A percentile compares a stretch with the other conserved stretches of the same genome.
phyloP scores from a whole-genome alignment of 2,797 vertebrate genomes.

The Betta splendens region DNA sequence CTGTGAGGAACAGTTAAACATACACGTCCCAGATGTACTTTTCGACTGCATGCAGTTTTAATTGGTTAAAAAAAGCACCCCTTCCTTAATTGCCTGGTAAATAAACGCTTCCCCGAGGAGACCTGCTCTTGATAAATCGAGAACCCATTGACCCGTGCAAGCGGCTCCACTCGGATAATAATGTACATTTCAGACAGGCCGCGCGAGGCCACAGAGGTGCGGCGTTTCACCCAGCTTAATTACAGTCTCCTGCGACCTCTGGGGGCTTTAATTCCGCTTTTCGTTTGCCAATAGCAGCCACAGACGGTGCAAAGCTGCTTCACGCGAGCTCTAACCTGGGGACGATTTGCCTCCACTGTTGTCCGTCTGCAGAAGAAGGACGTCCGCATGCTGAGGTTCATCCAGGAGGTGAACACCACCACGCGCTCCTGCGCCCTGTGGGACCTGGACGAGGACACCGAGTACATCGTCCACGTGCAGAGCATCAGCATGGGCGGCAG shows the following conservation, averaged over 20 bases:
- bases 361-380: slow-evolving; percentile 88
- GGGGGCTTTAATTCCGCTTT: too few relatives aligned
- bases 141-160: slow-evolving; percentile 57
- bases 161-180: slow-evolving; percentile 49
- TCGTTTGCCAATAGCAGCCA: slow-evolving; percentile 15
- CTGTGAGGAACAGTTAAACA: not conserved
- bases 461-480: slow-evolving; percentile 95
- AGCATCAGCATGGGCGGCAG: slow-evolving; percentile 94
- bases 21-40: slow-evolving; percentile 6
- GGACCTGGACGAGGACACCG: slow-evolving; percentile 95
- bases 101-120: slow-evolving; percentile 41
- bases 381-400: slow-evolving; percentile 94
- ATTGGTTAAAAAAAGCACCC: slow-evolving; percentile 23
- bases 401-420: slow-evolving; percentile 98
- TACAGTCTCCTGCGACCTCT: slow-evolving; percentile 20
- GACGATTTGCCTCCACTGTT: not conserved
- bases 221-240: slow-evolving; percentile 46
- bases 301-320: slow-evolving; percentile 28
- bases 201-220: slow-evolving; percentile 19
- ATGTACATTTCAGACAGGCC: slow-evolving; percentile 42
- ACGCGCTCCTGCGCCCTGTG: slow-evolving; percentile 94
- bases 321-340: slow-evolving; percentile 1
- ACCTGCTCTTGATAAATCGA: slow-evolving; percentile 38
- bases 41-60: slow-evolving; percentile 27
- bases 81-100: slow-evolving; percentile 52